Conservation (phyloP, 2,888 invertebrate species). For the Pinctada fucata region DNA sequence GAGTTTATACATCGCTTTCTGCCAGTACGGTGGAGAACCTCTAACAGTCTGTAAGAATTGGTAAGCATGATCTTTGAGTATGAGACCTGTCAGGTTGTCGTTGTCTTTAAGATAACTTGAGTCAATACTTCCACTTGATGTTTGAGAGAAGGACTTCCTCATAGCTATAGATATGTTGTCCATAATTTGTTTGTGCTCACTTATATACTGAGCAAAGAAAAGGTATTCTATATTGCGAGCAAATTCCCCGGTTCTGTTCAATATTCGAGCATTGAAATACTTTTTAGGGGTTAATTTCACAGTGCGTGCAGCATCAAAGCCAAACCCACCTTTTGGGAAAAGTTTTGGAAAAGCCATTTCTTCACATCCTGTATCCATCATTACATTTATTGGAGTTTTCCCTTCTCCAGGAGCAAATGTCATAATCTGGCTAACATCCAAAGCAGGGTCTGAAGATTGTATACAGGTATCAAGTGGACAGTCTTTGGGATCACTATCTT, state of each 20-base stretch:
- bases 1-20: conserved; percentile 42
- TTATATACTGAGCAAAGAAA: too few relatives aligned
- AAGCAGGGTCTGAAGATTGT: conserved; percentile 29
- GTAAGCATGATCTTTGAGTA: conserved; percentile 37
- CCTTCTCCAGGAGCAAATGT: conserved; percentile 35
- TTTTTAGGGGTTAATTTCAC: too few relatives aligned
- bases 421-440: conserved; percentile 27
- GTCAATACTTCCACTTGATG: too few relatives aligned
- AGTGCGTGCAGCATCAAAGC: too few relatives aligned
- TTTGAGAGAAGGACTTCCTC: too few relatives aligned
- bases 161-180: too few relatives aligned
- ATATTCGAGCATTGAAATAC: too few relatives aligned
- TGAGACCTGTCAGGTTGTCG: conserved; percentile 13
- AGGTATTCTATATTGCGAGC: conserved; percentile 39
- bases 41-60: conserved; percentile 43
- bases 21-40: conserved; percentile 52
- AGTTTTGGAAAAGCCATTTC: conserved; percentile 35
- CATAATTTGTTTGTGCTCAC: too few relatives aligned
- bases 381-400: conserved; percentile 29
- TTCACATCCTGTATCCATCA: conserved; percentile 40
- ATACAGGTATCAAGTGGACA: conserved; percentile 38
- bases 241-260: too few relatives aligned
- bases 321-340: too few relatives aligned
- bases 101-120: too few relatives aligned
- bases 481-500: too few relatives aligned